Conservation (phyloP, 1,140 invertebrate species). For the Phenacoccus solenopsis region DNA sequence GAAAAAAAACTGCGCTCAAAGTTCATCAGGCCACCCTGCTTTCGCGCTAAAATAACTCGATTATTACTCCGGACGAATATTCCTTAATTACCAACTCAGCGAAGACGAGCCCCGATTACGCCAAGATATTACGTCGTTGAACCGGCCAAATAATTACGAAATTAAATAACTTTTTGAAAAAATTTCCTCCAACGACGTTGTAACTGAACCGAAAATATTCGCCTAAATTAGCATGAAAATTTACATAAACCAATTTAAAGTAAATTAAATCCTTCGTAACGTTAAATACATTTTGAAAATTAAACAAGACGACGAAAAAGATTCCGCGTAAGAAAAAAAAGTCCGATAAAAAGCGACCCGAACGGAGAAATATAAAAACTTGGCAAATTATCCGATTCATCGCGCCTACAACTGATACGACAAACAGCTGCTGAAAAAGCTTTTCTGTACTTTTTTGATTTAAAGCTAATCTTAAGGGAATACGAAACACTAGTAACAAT, state of each 20-base stretch:
- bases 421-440: background rate
- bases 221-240: background rate
- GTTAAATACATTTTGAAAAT: background rate
- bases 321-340: background rate
- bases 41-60: no score
- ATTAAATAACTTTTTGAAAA: background rate
- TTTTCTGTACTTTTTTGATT: background rate
- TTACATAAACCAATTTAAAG: background rate
- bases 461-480: background rate
- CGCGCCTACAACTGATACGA: background rate
- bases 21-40: no score
- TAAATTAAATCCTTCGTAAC: background rate
- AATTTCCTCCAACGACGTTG: background rate
- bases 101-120: no score
- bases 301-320: background rate
- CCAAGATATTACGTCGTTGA: no score
- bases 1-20: no score
- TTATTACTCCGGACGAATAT: no score
- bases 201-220: no score
- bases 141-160: background rate
- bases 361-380: background rate
- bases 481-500: background rate
- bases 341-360: no score
- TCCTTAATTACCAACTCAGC: no score
- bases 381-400: background rate